These are phyloP conservation scores for Furcula furcula DNA, from an alignment of 2,888 invertebrate species.

Conservation along the genomic window DNA sequence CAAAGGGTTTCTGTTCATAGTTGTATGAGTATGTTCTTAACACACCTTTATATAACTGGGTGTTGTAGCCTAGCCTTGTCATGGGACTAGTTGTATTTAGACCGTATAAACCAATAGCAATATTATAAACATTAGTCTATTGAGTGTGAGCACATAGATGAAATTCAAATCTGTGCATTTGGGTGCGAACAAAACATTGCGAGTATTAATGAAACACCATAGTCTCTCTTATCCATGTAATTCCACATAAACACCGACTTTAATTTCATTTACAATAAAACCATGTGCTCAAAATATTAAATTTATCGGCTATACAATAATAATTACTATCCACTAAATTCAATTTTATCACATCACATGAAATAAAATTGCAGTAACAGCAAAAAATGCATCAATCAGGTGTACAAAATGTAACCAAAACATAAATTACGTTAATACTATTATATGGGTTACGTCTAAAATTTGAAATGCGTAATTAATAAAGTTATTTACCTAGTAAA, in stretches of 20 bases:
- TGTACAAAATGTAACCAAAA: conserved; percentile 29
- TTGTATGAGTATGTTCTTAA: too few relatives aligned
- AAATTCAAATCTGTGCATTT: conserved; percentile 10
- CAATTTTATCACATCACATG: conserved; percentile 35
- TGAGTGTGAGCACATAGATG: conserved; percentile 18
- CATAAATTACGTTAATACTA: conserved; percentile 30
- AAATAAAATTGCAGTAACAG: conserved; percentile 33
- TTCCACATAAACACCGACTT: conserved; percentile 6
- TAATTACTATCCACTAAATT: conserved; percentile 23
- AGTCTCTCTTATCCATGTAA: neutral
- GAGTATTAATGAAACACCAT: neutral
- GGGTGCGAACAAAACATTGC: neutral
- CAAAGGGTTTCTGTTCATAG: too few relatives aligned
- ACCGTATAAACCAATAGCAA: neutral
- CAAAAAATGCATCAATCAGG: conserved; percentile 30
- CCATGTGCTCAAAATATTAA: conserved; percentile 21
- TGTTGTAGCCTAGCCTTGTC: too few relatives aligned
- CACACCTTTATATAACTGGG: too few relatives aligned
- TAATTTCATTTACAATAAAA: conserved; percentile 12
- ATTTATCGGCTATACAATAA: conserved; percentile 24
- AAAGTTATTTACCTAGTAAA: conserved; percentile 22
- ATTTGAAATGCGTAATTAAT: conserved; percentile 24
- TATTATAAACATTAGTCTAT: conserved; percentile 8
- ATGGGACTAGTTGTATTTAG: neutral
- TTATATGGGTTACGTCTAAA: conserved; percentile 25